A percentile compares a stretch with the other conserved stretches of the same genome.
These are phyloP conservation scores for Lanius ludovicianus DNA, from an alignment of 2,113 vertebrate species.

Conservation along the genomic window DNA sequence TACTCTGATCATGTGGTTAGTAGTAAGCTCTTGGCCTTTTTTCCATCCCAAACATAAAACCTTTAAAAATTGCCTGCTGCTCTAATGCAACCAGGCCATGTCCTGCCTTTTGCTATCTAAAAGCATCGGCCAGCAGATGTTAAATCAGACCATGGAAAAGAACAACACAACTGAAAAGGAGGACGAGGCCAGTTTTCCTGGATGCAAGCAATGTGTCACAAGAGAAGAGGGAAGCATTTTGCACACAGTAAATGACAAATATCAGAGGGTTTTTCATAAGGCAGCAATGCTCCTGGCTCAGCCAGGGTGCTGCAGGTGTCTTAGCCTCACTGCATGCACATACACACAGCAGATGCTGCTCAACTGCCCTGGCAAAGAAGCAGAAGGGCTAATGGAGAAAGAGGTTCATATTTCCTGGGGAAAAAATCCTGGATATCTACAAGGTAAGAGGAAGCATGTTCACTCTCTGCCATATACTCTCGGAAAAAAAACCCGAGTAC, in stretches of 20 bases:
- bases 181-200: not conserved
- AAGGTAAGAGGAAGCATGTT: not conserved
- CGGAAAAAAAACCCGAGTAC: not conserved
- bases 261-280: not conserved
- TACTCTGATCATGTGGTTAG: constrained; percentile 65
- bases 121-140: constrained; percentile 17
- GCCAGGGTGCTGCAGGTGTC: not conserved
- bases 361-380: not conserved
- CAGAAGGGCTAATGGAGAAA: not conserved
- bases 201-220: accelerated
- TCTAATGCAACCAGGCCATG: not conserved
- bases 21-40: constrained; percentile 10
- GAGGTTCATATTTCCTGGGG: not conserved
- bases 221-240: not conserved
- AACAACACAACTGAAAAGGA: not conserved
- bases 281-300: not conserved
- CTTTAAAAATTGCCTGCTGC: constrained; percentile 36
- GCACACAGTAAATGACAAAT: not conserved
- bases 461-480: not conserved
- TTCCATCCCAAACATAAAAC: constrained; percentile 29
- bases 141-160: constrained; percentile 10
- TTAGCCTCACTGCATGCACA: not conserved
- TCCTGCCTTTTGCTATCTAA: constrained; percentile 27
- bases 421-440: not conserved
- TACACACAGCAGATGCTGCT: not conserved